Percentiles rank a stretch among this genome's conserved stretches.
phyloP scores from a whole-genome alignment of 2,113 vertebrate genomes.

The Tamias sibiricus region DNA sequence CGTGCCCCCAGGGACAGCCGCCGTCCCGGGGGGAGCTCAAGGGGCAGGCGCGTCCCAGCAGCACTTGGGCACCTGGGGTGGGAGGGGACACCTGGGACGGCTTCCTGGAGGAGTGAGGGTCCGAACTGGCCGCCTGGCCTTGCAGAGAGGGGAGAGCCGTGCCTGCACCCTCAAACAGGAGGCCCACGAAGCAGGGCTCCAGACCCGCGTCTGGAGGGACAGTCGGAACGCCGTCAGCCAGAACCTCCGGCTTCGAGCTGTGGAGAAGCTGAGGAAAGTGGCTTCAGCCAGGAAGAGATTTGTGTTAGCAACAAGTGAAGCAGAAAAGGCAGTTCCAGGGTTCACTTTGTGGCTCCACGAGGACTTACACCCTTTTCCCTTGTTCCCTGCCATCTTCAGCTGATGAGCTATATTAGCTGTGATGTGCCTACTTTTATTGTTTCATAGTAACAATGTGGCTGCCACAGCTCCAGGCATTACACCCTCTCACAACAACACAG shows the following conservation, averaged over 20 bases:
- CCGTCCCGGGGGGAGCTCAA: neutral
- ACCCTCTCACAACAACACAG: neutral
- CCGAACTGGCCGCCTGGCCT: neutral
- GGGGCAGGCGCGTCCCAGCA: neutral
- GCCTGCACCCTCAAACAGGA: neutral
- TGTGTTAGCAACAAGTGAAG: neutral
- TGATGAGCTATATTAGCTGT: neutral
- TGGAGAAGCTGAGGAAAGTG: neutral
- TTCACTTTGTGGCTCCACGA: neutral
- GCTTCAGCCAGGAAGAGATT: neutral
- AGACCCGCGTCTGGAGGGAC: neutral
- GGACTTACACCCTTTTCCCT: neutral
- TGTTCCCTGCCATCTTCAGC: neutral
- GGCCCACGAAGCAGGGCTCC: neutral
- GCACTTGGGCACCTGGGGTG: no score
- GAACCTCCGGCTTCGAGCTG: neutral
- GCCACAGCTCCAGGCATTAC: neutral
- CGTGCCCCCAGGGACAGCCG: neutral
- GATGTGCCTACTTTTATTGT: neutral
- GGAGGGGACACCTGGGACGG: neutral
- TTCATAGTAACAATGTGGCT: neutral
- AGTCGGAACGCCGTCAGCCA: neutral
- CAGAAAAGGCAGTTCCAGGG: neutral
- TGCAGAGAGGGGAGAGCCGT: neutral
- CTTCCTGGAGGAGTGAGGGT: neutral